Base-by-base conservation (phyloP, 2,797 vertebrate species). In the Emydoidea blandingii region DNA sequence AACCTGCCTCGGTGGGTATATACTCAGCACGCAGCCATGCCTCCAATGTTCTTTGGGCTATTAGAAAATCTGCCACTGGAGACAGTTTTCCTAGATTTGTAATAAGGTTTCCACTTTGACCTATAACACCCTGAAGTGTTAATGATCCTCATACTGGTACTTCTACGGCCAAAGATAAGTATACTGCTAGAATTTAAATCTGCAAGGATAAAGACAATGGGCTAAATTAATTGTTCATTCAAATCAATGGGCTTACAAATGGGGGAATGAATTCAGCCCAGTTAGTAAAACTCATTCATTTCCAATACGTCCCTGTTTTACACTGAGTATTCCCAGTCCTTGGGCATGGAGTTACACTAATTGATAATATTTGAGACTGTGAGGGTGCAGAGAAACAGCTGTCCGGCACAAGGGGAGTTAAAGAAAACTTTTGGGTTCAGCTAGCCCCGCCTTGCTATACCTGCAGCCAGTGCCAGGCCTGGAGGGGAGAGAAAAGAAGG, bases 71-170 rank as follows among this genome's bases (percentile, higher is more conserved):
- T n/a, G n/a, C n/a, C n/a, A n/a, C n/a, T 57, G 54, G 41, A 21
- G 81, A 47, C 74, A 52, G 50, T 74, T 85, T 82, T 79, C 59
- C 62, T 65, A 18, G 27, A 88, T 90, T 89, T 57, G 44, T 2
- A 87, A 0, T 0, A 88, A 54, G 41, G 89, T 82, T 85, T 92
- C 50, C 62, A 65, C 2, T 83, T 52, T 15, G 34, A 91, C 21
- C 11, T 62, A 85, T 85, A 62, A 25, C 6, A 54, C 27, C 79
- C 31, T 5, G 27, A 10, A 49, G 34, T 27, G 31, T 54, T 27
- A 80, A 65, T 44, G 57, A 65, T 8, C 18, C 50, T 27, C 19
- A 50, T 19, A 59, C 47, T 0, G 0, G 49, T 72, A 86, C 65
- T 87, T 12, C 47, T 0, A 34, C 0, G 0, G 23, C 21, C 68